These are phyloP conservation scores for Macrostomum cliftonense DNA, from an alignment of 2,888 invertebrate species.

Conservation along the genomic window DNA sequence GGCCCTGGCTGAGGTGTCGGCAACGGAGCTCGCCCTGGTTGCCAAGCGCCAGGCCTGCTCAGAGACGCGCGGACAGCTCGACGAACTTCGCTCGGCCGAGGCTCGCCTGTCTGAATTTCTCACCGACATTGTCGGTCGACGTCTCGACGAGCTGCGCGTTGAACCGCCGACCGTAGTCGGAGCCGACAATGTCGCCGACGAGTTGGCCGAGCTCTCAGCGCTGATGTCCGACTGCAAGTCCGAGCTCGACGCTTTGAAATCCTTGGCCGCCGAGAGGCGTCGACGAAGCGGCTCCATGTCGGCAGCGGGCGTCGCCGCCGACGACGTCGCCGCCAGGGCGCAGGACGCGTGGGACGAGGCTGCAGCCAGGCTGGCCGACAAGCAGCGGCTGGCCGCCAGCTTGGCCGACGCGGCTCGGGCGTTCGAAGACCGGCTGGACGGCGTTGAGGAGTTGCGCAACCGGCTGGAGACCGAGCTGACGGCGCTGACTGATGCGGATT, in stretches of 20 bases:
- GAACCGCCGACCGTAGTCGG: too few relatives aligned
- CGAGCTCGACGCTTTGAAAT: too few relatives aligned
- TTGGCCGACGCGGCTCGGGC: too few relatives aligned
- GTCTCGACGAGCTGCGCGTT: not conserved
- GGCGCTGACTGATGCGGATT: constrained; percentile 36
- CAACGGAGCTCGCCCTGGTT: constrained; percentile 20
- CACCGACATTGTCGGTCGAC: not conserved
- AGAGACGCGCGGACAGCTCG: not conserved
- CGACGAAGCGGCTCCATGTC: constrained; percentile 20
- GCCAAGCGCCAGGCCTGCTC: constrained; percentile 23
- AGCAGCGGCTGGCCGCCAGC: not conserved
- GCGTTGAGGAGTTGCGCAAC: too few relatives aligned
- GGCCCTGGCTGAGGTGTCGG: constrained; percentile 2
- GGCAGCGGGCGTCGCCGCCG: constrained; percentile 13
- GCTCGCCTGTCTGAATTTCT: not conserved
- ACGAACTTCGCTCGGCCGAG: not conserved
- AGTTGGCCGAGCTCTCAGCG: too few relatives aligned
- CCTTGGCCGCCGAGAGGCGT: too few relatives aligned
- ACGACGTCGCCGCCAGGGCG: constrained; percentile 17
- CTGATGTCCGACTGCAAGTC: too few relatives aligned
- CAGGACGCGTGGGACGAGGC: constrained; percentile 21
- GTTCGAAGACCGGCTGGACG: too few relatives aligned
- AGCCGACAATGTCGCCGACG: too few relatives aligned
- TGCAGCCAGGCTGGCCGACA: constrained; percentile 6
- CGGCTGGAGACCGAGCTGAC: too few relatives aligned